phyloP scores from a whole-genome alignment of 2,797 vertebrate genomes.

The Galagoides demidoff region DNA sequence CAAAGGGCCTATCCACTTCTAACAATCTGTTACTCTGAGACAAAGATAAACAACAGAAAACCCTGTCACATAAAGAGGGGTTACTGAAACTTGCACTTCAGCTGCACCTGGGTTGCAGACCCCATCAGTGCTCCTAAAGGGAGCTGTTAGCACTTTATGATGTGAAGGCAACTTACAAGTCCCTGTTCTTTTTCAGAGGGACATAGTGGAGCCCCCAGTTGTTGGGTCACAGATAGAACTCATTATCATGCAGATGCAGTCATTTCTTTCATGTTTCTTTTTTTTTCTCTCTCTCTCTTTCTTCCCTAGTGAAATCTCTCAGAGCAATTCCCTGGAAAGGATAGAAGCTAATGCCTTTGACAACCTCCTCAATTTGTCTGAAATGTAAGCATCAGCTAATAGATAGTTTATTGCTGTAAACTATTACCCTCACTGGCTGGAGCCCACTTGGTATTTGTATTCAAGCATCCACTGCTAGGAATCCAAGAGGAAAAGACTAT shows the following conservation, averaged over 20 bases:
- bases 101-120: neutral
- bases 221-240: neutral
- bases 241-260: neutral
- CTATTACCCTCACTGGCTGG: slow-evolving; percentile 61
- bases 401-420: slow-evolving; percentile 58
- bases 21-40: neutral
- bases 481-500: slow-evolving; percentile 71
- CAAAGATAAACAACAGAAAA: neutral
- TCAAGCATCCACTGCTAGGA: slow-evolving; percentile 67
- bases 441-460: slow-evolving; percentile 70
- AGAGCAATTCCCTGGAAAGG: slow-evolving; percentile 91
- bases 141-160: neutral
- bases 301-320: slow-evolving; percentile 90
- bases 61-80: neutral
- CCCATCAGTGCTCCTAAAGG: neutral
- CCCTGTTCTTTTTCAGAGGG: neutral
- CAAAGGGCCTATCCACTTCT: neutral
- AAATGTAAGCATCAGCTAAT: slow-evolving; percentile 90
- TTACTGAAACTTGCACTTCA: slow-evolving; percentile 40
- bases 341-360: slow-evolving; percentile 92
- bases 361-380: slow-evolving; percentile 91
- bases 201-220: neutral
- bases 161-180: neutral
- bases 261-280: slow-evolving; percentile 59
- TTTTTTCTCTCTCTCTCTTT: slow-evolving; percentile 34